Percentiles rank a stretch among this genome's conserved stretches.
Conservation (phyloP, 2,888 invertebrate species). For the Vannuccia rotundouncinata region DNA sequence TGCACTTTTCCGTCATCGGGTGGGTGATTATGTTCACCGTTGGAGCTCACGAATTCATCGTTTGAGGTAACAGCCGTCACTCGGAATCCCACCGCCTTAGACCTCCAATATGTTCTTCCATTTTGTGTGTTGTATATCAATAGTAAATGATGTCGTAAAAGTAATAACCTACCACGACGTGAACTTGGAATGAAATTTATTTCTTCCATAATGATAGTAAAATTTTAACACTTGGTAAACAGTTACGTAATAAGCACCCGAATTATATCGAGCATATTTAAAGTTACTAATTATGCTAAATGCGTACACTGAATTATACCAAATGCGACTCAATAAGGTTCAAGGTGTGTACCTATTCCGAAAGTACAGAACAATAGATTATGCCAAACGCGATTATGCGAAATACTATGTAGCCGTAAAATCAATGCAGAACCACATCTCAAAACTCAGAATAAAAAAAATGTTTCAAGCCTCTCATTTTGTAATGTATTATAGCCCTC, state of each 20-base stretch:
- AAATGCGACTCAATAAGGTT: not conserved
- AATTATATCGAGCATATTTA: not conserved
- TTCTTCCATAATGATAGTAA: not conserved
- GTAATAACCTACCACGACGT: not conserved
- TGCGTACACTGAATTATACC: not conserved
- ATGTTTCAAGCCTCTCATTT: no score
- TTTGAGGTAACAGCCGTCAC: not conserved
- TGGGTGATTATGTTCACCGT: no score
- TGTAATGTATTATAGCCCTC: no score
- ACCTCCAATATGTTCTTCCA: not conserved
- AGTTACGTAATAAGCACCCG: not conserved
- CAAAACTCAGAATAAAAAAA: no score
- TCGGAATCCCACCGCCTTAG: not conserved
- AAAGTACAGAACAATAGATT: not conserved
- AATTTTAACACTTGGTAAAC: not conserved
- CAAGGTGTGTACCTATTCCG: not conserved
- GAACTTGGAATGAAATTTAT: not conserved
- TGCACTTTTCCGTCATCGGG: no score
- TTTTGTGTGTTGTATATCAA: not conserved
- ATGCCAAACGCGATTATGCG: not conserved
- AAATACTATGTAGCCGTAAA: not conserved
- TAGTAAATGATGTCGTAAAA: not conserved
- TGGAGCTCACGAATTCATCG: no score
- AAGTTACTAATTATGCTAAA: not conserved
- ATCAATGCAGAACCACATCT: no score